Evolutionary conservation across 2,888 invertebrate genomes (phyloP), one percentile per base, ranked within the genome.

Genomic region (Danaus chrysippus): DNA sequence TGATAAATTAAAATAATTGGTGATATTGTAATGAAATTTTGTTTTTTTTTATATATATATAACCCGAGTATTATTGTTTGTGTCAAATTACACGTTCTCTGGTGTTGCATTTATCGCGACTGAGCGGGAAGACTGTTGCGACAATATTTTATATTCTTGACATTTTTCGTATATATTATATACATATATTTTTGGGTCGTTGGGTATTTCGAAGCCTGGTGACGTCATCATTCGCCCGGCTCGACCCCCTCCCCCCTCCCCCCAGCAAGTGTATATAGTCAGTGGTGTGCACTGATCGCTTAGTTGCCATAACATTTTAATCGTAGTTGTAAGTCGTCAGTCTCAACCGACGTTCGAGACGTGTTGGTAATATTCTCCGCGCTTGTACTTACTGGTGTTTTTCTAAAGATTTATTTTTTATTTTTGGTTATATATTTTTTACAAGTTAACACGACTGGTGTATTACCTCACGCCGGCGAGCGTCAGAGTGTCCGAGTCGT

Each of bases 291-390:
- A 83, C 88, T 88, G 88, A 86, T 76, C 80, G 87, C 86, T 87
- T 89, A 84, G 90, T 89, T 89, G 90, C 90, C 90, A 91, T 91
- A 91, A 84, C 87, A 85, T 81, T 83, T 78, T 85, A 84, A 82
- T 82, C 79, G 81, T 90, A 89, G 87, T 84, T 79, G 12, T 83
- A 87, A 83, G 83, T 85, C 76, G 79, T 68, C 56, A 61, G 65
- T 61, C 58, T 15, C 61, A 62, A 55, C 42, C 55, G 10, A 62
- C 58, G 60, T 61, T 68, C 66, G 73, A 57, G 66, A 70, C 70
- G 73, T 71, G 75, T 64, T 70, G 75, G 71, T 34, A 34, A 34
- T 34, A 34, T 34, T 34, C 23, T 34, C 68, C 71, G 62, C 60
- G 56, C 61, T 68, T 64, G 64, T 67, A 67, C 67, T 67, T 67